Conservation (phyloP, 2,888 invertebrate genomes). For the Heteromurus nitidus region DNA sequence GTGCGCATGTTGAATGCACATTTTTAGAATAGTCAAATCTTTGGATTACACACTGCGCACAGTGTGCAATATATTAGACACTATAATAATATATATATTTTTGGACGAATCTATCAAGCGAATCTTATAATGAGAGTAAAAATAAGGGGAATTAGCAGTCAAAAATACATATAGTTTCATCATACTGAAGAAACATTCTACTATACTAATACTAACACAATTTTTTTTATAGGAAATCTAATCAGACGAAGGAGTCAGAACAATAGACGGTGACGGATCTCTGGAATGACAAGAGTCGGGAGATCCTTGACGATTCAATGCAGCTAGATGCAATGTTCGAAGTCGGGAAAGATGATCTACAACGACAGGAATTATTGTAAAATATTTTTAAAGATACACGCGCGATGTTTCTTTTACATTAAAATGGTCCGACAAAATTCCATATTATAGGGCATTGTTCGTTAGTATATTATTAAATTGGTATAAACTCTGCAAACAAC, state of each 20-base stretch:
- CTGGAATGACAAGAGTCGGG: conserved; percentile 50
- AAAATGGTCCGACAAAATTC: too few relatives aligned
- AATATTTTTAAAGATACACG: neutral
- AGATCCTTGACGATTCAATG: conserved; percentile 46
- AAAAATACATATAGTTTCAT: neutral
- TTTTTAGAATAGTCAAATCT: too few relatives aligned
- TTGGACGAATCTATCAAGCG: neutral
- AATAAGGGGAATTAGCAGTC: neutral
- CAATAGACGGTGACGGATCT: conserved; percentile 60
- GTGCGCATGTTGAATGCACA: too few relatives aligned
- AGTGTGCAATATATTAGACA: neutral
- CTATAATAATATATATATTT: neutral
- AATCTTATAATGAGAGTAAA: neutral
- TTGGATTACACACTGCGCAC: neutral
- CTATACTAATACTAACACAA: neutral
- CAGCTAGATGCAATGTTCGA: conserved; percentile 52
- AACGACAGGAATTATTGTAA: conserved; percentile 16
- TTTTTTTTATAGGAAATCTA: neutral
- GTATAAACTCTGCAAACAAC: too few relatives aligned
- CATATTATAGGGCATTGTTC: too few relatives aligned
- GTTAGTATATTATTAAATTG: too few relatives aligned
- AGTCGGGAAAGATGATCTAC: conserved; percentile 58
- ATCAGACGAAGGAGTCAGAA: conserved; percentile 46
- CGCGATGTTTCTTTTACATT: neutral
- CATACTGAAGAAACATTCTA: neutral